Evolutionary conservation across 2,113 vertebrate genomes (phyloP).

Genomic region (Chiloscyllium plagiosum): DNA sequence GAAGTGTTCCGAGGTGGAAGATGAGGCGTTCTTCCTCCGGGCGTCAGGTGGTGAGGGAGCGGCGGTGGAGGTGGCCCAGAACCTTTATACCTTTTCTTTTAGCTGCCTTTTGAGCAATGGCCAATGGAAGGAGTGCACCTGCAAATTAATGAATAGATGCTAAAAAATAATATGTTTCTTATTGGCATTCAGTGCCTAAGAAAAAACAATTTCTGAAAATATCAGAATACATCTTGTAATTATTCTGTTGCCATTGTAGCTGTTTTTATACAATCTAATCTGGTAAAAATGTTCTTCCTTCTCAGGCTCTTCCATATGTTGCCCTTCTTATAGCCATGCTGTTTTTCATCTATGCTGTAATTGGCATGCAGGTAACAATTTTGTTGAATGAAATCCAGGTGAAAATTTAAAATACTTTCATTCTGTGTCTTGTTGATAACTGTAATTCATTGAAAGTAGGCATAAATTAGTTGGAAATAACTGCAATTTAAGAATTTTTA

Average conservation of each 20-base stretch:
- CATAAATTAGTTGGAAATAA: background rate
- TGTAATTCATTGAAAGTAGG: background rate
- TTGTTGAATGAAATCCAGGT: background rate
- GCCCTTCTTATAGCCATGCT: constrained; percentile 97
- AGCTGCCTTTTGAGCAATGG: too few relatives aligned
- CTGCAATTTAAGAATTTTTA: background rate
- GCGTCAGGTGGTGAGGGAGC: too few relatives aligned
- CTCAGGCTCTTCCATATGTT: constrained; percentile 87
- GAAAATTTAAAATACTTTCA: background rate
- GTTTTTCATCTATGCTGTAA: constrained; percentile 98
- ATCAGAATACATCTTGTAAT: background rate
- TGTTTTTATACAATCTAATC: background rate
- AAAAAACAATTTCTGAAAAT: background rate
- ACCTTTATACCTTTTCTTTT: too few relatives aligned
- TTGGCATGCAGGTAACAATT: constrained; percentile 89
- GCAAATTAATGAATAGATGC: background rate
- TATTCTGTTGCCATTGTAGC: background rate
- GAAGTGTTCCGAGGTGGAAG: too few relatives aligned
- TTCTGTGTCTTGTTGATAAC: background rate
- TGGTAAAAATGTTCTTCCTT: constrained; percentile 37
- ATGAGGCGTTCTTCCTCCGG: too few relatives aligned
- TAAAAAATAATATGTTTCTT: background rate
- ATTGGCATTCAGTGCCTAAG: background rate
- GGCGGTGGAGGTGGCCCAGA: too few relatives aligned
- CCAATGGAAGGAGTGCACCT: too few relatives aligned